Evolutionary conservation across 23 tunicate genomes (phyloP).

Genomic region (Halocynthia aurantium): DNA sequence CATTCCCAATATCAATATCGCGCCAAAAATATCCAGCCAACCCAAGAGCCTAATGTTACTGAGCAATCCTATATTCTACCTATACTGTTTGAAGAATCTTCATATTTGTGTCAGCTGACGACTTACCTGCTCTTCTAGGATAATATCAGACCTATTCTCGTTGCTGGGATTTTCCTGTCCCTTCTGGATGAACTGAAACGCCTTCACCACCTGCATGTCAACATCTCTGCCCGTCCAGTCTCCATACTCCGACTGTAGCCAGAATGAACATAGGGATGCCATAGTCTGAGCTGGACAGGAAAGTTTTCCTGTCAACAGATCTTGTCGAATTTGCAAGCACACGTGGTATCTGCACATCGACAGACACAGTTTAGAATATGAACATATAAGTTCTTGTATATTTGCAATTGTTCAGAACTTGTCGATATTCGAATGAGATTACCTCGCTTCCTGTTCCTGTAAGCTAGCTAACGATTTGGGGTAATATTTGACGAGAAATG

Average conservation of each 20-base stretch:
- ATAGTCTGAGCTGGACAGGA: constrained; percentile 45
- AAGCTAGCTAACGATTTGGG: constrained; percentile 20
- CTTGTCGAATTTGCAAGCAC: constrained; percentile 57
- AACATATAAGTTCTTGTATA: too few relatives aligned
- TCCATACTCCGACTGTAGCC: constrained; percentile 76
- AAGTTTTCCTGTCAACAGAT: constrained; percentile 50
- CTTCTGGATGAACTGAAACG: constrained; percentile 37
- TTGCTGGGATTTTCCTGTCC: constrained; percentile 11
- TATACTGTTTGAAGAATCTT: neutral
- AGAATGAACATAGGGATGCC: constrained; percentile 56
- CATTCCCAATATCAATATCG: too few relatives aligned
- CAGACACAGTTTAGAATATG: too few relatives aligned
- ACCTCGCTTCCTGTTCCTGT: constrained; percentile 31
- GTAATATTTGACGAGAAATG: constrained; percentile 66
- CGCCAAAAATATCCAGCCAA: too few relatives aligned
- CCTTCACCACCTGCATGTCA: constrained; percentile 60
- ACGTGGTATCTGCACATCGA: constrained; percentile 24
- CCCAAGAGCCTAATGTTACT: too few relatives aligned
- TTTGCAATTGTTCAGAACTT: too few relatives aligned
- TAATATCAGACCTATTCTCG: constrained; percentile 22
- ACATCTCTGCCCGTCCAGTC: constrained; percentile 37
- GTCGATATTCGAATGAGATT: neutral
- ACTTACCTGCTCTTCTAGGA: constrained; percentile 61
- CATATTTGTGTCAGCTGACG: neutral
- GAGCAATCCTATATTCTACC: too few relatives aligned